These are phyloP conservation scores for Ectobius pallidus DNA, from an alignment of 2,888 invertebrate genomes.

Conservation along the genomic window DNA sequence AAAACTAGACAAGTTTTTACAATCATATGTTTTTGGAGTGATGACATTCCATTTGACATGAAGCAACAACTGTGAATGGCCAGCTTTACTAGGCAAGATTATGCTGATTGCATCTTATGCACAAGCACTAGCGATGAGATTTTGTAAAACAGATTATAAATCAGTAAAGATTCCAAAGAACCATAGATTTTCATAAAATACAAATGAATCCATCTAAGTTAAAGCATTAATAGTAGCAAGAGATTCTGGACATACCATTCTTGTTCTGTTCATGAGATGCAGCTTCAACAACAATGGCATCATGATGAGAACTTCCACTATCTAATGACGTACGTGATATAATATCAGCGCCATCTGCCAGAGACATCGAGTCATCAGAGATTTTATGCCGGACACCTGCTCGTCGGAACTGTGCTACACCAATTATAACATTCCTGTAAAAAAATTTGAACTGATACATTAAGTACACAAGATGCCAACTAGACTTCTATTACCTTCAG, in stretches of 20 bases:
- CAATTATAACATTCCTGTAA: conserved; percentile 78
- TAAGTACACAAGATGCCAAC: neutral
- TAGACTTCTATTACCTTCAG: neutral
- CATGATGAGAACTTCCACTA: conserved; percentile 47
- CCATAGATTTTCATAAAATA: no score
- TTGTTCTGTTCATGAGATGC: neutral
- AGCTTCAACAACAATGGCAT: neutral
- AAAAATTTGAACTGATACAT: neutral
- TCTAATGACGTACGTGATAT: conserved; percentile 49
- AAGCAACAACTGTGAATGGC: no score
- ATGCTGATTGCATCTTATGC: no score
- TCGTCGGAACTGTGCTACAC: conserved; percentile 85
- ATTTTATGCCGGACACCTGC: conserved; percentile 66
- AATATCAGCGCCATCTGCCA: conserved; percentile 48
- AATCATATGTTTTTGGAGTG: no score
- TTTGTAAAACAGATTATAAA: no score
- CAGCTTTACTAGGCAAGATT: no score
- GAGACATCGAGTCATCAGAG: conserved; percentile 45
- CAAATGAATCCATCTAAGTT: no score
- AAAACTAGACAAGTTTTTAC: no score
- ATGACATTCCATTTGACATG: no score
- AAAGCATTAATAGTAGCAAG: no score
- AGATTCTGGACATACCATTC: neutral
- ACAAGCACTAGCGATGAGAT: no score
- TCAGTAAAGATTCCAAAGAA: no score